Evolutionary conservation across 2,797 vertebrate genomes (phyloP), one percentile per base, ranked within the genome.

Genomic region (Craterocephalus amniculus): DNA sequence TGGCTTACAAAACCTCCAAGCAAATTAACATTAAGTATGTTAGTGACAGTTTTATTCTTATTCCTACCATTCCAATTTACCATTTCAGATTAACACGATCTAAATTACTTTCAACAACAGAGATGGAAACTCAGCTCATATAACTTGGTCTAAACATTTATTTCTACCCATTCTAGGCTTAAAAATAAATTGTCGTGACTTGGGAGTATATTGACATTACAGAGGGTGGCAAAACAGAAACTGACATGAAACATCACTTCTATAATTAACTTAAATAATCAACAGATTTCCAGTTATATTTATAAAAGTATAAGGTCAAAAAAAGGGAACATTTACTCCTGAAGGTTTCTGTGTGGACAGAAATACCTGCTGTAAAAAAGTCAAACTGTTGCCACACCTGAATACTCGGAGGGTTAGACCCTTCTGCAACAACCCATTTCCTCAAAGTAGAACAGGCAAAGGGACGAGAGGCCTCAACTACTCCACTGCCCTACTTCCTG

Each of bases 401-500:
- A 26, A 4, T 40, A 54, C 55, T 24, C 18, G 1, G 26, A 11
- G 12, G 1, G 11, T 52, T 0, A 6, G 43, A 60, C 12, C 55
- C 14, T 5, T 3, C 29, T 62, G 27, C 34, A 60, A 38, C 18
- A 72, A 55, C 20, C 34, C 4, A 58, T 65, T 63, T 78, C 45
- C 49, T 68, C 22, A 63, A 31, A 58, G 58, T 67, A 52, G 70
- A 77, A n/a, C 57, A 27, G 65, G 31, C 31, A 5, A 65, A 66
- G 26, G 6, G 20, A 63, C 65, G 12, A 43, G 26, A 55, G 35
- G 48, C 56, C 43, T 68, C 64, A 0, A 52, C 58, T 58, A 54
- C 74, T 79, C 81, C 16, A 64, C 63, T 86, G 83, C 29, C 87
- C 87, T 79, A 85, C 68, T 86, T 88, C 22, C 14, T 59, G 3